Evolutionary conservation across 2,797 vertebrate species (phyloP), one percentile per base, ranked within the genome.

Genomic region (Erethizon dorsatum): DNA sequence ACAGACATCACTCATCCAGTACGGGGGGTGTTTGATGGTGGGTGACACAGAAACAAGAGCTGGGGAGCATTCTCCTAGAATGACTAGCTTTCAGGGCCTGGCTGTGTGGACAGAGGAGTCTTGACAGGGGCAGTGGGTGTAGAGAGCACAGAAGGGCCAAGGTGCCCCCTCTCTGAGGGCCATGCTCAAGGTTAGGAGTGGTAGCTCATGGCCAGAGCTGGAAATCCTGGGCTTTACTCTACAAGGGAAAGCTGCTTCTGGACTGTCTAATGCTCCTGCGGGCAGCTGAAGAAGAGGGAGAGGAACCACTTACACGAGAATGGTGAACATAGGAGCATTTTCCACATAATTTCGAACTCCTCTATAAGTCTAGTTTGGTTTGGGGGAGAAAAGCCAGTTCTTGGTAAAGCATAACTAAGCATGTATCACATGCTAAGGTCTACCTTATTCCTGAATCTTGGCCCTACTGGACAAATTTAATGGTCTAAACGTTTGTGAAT

Each of bases 1-100:
- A 3, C 24, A 0, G 14, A 10, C 18, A 14, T 57, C 75, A 6
- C 0, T 9, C 9, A 26, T 37, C 26, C 22, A 15, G 17, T 1
- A 28, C 41, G 31, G 77, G 18, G 47, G 37, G 9, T 83, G 10
- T 17, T 17, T 4, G 9, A 31, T n/a, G 8, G 28, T n/a, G 11
- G 31, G 22, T 31, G 24, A 12, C 4, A 24, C 13, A 54, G 80
- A 87, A 94, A 20, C 15, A 5, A 13, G 17, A 12, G 22, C 18
- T 37, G 26, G 28, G 10, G 33, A 61, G 20, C 47, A 11, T 54
- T 82, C 47, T 78, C 28, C 17, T 24, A 78, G n/a, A 52, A 2
- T 57, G 22, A 22, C 67, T 57, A 87, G 41, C 37, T 45, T 50
- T 11, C 37, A 56, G 57, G 56, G 11, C n/a, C 0, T 15, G 65